A percentile compares a stretch with the other conserved stretches of the same genome.
phyloP scores from a whole-genome alignment of 2,888 invertebrate species.

The Leptothorax acervorum region DNA sequence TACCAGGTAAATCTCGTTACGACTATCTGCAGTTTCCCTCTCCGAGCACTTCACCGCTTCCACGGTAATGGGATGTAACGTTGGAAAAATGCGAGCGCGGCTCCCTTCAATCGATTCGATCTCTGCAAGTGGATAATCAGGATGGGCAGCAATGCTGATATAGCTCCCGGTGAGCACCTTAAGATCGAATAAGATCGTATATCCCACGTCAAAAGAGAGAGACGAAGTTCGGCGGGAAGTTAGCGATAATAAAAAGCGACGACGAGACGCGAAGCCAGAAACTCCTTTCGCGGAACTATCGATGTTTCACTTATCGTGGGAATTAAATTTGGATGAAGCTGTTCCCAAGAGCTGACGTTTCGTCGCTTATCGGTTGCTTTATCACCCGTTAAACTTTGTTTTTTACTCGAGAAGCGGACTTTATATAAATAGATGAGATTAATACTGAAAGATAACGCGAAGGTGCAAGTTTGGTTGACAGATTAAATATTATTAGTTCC shows the following conservation, averaged over 20 bases:
- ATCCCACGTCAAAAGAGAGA: slow-evolving; percentile 42
- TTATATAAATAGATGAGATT: slow-evolving; percentile 28
- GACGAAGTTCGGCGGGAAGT: slow-evolving; percentile 43
- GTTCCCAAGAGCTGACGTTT: slow-evolving; percentile 38
- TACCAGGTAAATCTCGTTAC: slow-evolving; percentile 71
- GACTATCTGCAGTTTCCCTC: slow-evolving; percentile 58
- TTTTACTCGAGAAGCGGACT: background rate
- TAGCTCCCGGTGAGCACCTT: slow-evolving; percentile 50
- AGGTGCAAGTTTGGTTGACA: background rate
- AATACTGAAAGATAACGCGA: slow-evolving; percentile 6
- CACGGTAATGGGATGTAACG: slow-evolving; percentile 69
- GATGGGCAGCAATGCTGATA: slow-evolving; percentile 53
- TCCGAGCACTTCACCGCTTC: slow-evolving; percentile 44
- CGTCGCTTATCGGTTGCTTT: slow-evolving; percentile 47
- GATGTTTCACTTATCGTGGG: slow-evolving; percentile 53
- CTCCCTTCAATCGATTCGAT: slow-evolving; percentile 49
- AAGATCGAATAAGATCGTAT: slow-evolving; percentile 52
- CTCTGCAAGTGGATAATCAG: slow-evolving; percentile 55
- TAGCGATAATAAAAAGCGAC: slow-evolving; percentile 54
- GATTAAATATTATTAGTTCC: background rate
- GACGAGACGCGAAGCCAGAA: slow-evolving; percentile 22
- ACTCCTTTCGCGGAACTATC: slow-evolving; percentile 26
- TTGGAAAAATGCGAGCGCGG: slow-evolving; percentile 65
- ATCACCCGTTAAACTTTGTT: slow-evolving; percentile 44
- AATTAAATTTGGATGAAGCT: slow-evolving; percentile 55